Evolutionary conservation across 2,888 invertebrate genomes (phyloP).

Genomic region (Clepsis dumicolana): DNA sequence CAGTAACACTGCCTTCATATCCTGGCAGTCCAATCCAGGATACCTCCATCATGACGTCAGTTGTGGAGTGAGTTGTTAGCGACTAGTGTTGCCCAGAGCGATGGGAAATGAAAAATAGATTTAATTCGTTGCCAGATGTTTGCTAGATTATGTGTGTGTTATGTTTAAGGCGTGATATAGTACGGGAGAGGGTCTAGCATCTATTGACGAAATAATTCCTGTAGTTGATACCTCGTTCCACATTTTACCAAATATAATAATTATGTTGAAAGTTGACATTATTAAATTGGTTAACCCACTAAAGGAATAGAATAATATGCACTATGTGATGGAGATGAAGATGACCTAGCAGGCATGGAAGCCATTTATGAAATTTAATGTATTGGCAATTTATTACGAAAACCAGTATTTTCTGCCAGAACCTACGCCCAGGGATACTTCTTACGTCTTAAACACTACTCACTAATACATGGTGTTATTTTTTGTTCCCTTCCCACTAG

Average conservation of each 20-base stretch:
- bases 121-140: not conserved
- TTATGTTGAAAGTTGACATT: no score
- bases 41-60: not conserved
- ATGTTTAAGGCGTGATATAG: no score
- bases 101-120: not conserved
- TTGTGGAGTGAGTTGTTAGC: not conserved
- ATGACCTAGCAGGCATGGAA: no score
- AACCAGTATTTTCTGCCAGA: not conserved
- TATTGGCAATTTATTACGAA: no score
- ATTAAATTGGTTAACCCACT: no score
- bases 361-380: no score
- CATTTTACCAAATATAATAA: no score
- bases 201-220: no score
- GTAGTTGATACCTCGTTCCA: no score
- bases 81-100: not conserved
- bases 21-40: not conserved
- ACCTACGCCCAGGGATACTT: not conserved
- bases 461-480: not conserved
- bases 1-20: not conserved
- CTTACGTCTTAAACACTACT: not conserved
- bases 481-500: slow-evolving; percentile 11
- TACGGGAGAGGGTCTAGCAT: no score
- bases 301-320: no score
- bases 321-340: no score
- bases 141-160: not conserved